These are phyloP conservation scores for Drosophila kambysellisi DNA, from an alignment of 2,888 invertebrate genomes.

Conservation along the genomic window DNA sequence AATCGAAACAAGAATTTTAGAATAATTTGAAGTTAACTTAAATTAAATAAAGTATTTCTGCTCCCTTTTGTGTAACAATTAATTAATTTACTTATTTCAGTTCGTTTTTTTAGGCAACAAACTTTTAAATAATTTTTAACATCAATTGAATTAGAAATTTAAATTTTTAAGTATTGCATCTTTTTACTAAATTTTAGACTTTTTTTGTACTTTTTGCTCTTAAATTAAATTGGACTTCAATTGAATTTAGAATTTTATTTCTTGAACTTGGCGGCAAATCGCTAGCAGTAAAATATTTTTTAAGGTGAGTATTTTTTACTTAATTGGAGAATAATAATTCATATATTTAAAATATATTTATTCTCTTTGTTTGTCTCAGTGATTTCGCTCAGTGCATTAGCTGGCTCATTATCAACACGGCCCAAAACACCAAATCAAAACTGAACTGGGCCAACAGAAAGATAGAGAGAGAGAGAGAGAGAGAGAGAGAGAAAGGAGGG, in stretches of 20 bases:
- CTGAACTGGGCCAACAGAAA: constrained; percentile 1
- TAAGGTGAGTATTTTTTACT: not conserved
- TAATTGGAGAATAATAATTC: too few species aligned
- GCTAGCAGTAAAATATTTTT: too few species aligned
- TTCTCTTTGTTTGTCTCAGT: not conserved
- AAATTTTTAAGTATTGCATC: not conserved
- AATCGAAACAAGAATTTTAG: not conserved
- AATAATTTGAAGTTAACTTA: not conserved
- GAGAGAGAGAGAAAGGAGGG: too few species aligned
- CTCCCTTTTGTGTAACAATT: not conserved
- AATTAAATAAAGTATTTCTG: not conserved
- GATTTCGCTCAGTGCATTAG: constrained; percentile 2
- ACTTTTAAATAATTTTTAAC: not conserved
- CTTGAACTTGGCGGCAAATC: not conserved
- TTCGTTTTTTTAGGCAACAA: not conserved
- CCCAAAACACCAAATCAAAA: constrained; percentile 3
- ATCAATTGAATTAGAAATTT: not conserved
- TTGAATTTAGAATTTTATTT: not conserved
- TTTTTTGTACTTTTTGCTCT: not conserved
- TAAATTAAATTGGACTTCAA: not conserved
- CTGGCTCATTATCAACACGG: constrained; percentile 16
- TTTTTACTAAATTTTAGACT: not conserved
- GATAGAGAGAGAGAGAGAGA: not conserved
- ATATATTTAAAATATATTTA: not conserved
- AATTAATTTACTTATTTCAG: not conserved